These are phyloP conservation scores for Lagodon rhomboides DNA, from an alignment of 2,797 vertebrate species.

Conservation along the genomic window DNA sequence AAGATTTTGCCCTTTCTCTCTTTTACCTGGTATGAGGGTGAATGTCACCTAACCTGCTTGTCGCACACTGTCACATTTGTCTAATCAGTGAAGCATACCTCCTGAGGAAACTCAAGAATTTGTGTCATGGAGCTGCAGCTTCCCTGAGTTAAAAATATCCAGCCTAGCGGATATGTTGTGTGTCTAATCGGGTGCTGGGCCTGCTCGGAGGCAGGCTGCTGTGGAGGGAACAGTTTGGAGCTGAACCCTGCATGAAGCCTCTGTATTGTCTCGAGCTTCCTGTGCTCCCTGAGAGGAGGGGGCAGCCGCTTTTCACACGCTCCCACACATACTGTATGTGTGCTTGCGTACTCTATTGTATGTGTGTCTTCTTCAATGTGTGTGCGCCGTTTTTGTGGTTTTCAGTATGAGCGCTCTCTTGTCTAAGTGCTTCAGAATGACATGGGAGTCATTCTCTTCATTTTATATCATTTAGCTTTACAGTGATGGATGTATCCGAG, in stretches of 20 bases:
- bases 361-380: conserved; percentile 32
- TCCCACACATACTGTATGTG: conserved; percentile 73
- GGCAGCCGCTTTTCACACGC: conserved; percentile 86
- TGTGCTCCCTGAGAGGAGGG: conserved; percentile 88
- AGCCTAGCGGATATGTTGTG: conserved; percentile 76
- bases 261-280: conserved; percentile 88
- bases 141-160: conserved; percentile 86
- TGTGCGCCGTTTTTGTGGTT: conserved; percentile 37
- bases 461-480: conserved; percentile 43
- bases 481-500: conserved; percentile 53
- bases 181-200: conserved; percentile 71
- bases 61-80: conserved; percentile 32
- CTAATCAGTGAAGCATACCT: conserved; percentile 63
- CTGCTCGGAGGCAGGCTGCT: conserved; percentile 60
- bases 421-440: conserved; percentile 31
- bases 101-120: conserved; percentile 77
- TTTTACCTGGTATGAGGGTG: not conserved
- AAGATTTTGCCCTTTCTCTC: not conserved
- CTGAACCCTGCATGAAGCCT: conserved; percentile 86
- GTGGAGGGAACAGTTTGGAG: conserved; percentile 73
- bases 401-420: conserved; percentile 40
- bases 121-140: conserved; percentile 71
- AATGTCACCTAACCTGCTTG: conserved; percentile 63
- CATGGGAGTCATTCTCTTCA: conserved; percentile 45
- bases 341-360: conserved; percentile 37